Evolutionary conservation across 2,797 vertebrate species (phyloP), one percentile per base, ranked within the genome.

Genomic region (Xenopus petersii): DNA sequence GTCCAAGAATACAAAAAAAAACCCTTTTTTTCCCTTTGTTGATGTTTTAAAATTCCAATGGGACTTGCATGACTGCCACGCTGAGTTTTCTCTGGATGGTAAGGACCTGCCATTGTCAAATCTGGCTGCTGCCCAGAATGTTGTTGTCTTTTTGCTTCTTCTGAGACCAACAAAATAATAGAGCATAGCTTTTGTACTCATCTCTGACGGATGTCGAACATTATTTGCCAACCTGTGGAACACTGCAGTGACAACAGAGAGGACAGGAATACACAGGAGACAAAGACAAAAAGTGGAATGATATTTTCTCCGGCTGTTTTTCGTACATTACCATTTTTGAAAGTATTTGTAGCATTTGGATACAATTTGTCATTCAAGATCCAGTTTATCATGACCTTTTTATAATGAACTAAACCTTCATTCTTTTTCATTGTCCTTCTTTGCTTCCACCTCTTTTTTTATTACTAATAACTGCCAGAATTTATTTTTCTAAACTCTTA

Each of bases 131-230:
- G 42, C 68, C 68, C 55, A 70, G 68, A 8, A 48, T 70, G 47
- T 58, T 60, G 24, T 70, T 60, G 68, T 70, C 16, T 60, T 56
- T 60, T 7, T 24, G 55, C 68, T 60, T 56, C 17, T 70, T 47
- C 36, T 16, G 62, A 17, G 62, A 64, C 62, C 33, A 30, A 46
- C 30, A 63, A 12, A 33, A 63, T 64, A 64, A 64, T 16, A 64
- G 42, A 48, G 21, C 70, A 68, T 7, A 56, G 64, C 64, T 73
- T 46, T 68, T 64, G 47, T 55, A 47, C 26, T 68, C 51, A 69
- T 33, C 49, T 51, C 62, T 79, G 71, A 74, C 74, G 46, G 51
- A 69, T 73, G 42, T 17, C 12, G 30, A 48, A 70, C 55, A 76
- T 33, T 65, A n/a, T 69, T 64, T 56, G 15, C 48, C 61, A 79